phyloP scores from a whole-genome alignment of 2,888 invertebrate genomes.

The Caenorhabditis sp. region DNA sequence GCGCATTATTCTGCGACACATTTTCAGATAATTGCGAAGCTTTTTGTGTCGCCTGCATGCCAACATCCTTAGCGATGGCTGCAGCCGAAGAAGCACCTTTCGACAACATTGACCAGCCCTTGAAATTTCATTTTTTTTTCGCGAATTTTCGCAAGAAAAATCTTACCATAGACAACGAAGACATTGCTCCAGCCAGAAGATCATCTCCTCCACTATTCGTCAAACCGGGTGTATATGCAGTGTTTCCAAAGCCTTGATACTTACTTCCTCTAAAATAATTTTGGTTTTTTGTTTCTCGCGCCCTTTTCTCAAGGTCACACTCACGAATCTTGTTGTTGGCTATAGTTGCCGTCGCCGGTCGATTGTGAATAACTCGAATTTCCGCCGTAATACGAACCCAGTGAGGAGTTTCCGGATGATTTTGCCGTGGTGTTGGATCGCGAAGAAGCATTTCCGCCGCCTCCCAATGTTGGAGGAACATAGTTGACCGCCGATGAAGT shows the following conservation, averaged over 20 bases:
- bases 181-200: slow-evolving; percentile 64
- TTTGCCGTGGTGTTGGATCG: slow-evolving; percentile 17
- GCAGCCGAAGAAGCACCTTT: slow-evolving; percentile 67
- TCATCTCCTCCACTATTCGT: slow-evolving; percentile 45
- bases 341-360: slow-evolving; percentile 34
- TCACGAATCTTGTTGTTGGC: slow-evolving; percentile 20
- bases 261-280: slow-evolving; percentile 26
- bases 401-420: slow-evolving; percentile 39
- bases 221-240: slow-evolving; percentile 35
- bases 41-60: slow-evolving; percentile 63
- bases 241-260: slow-evolving; percentile 69
- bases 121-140: background rate
- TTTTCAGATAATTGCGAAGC: slow-evolving; percentile 61
- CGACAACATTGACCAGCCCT: slow-evolving; percentile 69
- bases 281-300: background rate
- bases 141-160: background rate
- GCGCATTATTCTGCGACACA: slow-evolving; percentile 49
- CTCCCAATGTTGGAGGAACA: slow-evolving; percentile 50
- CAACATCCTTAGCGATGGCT: slow-evolving; percentile 65
- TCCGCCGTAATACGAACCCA: slow-evolving; percentile 47
- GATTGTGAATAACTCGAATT: slow-evolving; percentile 41
- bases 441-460: slow-evolving; percentile 11
- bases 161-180: slow-evolving; percentile 60
- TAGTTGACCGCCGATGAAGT: slow-evolving; percentile 66
- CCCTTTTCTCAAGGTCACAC: slow-evolving; percentile 2